phyloP scores from a whole-genome alignment of 2,888 invertebrate genomes.

The Serripes groenlandicus region DNA sequence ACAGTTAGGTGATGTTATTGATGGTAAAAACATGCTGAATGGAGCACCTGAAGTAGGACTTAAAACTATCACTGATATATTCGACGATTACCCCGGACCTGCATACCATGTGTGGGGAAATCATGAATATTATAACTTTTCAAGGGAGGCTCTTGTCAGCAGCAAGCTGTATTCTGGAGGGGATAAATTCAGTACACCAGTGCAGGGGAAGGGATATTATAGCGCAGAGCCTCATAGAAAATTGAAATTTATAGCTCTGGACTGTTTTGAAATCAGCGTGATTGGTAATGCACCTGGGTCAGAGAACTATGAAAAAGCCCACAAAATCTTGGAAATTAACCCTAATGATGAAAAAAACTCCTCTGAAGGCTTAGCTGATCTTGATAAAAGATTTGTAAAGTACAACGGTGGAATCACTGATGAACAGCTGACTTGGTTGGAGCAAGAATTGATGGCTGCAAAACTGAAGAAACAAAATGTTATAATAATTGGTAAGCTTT shows the following conservation, averaged over 20 bases:
- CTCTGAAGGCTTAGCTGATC: conserved; percentile 76
- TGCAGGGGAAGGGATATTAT: conserved; percentile 78
- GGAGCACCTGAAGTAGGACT: conserved; percentile 77
- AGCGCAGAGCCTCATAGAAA: conserved; percentile 77
- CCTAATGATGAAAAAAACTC: conserved; percentile 82
- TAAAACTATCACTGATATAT: conserved; percentile 75
- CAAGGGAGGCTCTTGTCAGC: conserved; percentile 74
- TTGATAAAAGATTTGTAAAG: conserved; percentile 79
- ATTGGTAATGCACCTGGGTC: conserved; percentile 77
- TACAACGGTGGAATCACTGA: conserved; percentile 85
- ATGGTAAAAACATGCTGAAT: conserved; percentile 81
- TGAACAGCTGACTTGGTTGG: conserved; percentile 85
- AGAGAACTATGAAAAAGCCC: conserved; percentile 75
- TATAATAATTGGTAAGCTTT: conserved; percentile 83
- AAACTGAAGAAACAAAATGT: conserved; percentile 81
- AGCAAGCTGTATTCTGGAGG: conserved; percentile 71
- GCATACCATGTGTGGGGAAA: conserved; percentile 85
- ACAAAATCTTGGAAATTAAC: conserved; percentile 78
- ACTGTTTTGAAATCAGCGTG: conserved; percentile 85
- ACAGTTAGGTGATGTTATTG: conserved; percentile 86
- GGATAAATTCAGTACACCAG: conserved; percentile 35
- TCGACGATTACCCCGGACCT: conserved; percentile 68
- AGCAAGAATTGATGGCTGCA: conserved; percentile 78
- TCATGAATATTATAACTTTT: conserved; percentile 86
- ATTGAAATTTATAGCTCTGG: conserved; percentile 83